phyloP scores from a whole-genome alignment of 1,140 invertebrate genomes.

The Asbolus verrucosus region DNA sequence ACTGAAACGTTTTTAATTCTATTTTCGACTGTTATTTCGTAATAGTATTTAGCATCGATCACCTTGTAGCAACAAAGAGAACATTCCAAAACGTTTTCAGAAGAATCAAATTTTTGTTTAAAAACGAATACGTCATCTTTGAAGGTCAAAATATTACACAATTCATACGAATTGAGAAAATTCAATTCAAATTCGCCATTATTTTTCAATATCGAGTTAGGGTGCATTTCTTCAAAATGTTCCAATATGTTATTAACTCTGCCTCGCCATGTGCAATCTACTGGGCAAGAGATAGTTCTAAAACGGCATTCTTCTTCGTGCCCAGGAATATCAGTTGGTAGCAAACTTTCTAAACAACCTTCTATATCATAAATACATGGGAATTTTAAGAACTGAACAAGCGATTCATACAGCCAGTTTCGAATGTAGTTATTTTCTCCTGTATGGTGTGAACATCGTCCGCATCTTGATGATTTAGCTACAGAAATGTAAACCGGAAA shows the following conservation, averaged over 20 bases:
- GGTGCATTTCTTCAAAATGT: conserved; percentile 52
- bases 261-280: conserved; percentile 51
- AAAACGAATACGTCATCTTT: conserved; percentile 52
- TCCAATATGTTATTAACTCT: conserved; percentile 43
- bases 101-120: conserved; percentile 51
- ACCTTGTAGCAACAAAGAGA: conserved; percentile 31
- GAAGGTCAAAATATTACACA: conserved; percentile 48
- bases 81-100: conserved; percentile 45
- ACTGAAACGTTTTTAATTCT: conserved; percentile 21
- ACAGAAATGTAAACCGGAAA: conserved; percentile 43
- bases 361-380: conserved; percentile 42
- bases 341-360: conserved; percentile 41
- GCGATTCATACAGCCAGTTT: conserved; percentile 40
- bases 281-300: conserved; percentile 3
- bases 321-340: conserved; percentile 36
- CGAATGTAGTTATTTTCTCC: conserved; percentile 6
- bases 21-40: conserved; percentile 44
- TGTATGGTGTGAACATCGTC: conserved; percentile 32
- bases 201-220: conserved; percentile 39
- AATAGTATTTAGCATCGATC: conserved; percentile 41
- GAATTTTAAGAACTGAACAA: conserved; percentile 43
- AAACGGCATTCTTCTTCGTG: conserved; percentile 47
- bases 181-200: conserved; percentile 50
- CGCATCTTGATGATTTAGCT: conserved; percentile 32
- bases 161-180: conserved; percentile 50